Base-by-base conservation (phyloP, 1,140 invertebrate genomes). In the Cyclargus thomasi region DNA sequence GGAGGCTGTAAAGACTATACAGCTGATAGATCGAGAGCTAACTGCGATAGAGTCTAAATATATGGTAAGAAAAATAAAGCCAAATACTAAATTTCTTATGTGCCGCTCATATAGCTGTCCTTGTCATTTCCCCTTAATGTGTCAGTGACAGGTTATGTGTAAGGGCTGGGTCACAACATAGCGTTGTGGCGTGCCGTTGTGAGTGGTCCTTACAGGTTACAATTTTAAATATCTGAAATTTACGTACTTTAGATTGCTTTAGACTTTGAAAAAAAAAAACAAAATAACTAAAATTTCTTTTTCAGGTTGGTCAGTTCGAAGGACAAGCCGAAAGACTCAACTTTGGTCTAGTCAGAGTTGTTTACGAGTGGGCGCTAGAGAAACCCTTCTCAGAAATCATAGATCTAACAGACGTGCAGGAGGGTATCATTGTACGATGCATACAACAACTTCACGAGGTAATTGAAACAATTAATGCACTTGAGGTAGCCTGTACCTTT, bases 401-500 rank as follows among this genome's bases (percentile, higher is more conserved):
- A 93, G 92, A 95, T 65, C 90, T 98, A 55, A 99, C 97, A 0
- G 96, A 98, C 71, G 95, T 99, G 2, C 98, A 99, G 86, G 99
- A 99, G 91, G 99, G 99, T 2, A 97, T 99, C 53, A 99, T 99
- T 78, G 98, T 99, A 0, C 93, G 98, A 53, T 99, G 97, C 81
- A 99, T 99, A 70, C 98, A 99, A 82, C 95, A 99, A 76, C 88
- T 99, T 23, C 96, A 98, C 83, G 99, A 99, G 92, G 90, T 91
- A 77, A 47, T 20, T 47, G 65, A 8, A 10, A 55, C 53, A 16
- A 64, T 68, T 63, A 36, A 10, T 35, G 2, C 22, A 35, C 62
- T 23, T 35, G 22, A 29, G 59, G 23, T 23, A 23, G 8, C 29
- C 8, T 0, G 29, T 29, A 29, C 5, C 29, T 29, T 29, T 2